A percentile compares a stretch with the other conserved stretches of the same genome.
phyloP scores from a whole-genome alignment of 2,888 invertebrate genomes.

The Zaprionus lineosus region DNA sequence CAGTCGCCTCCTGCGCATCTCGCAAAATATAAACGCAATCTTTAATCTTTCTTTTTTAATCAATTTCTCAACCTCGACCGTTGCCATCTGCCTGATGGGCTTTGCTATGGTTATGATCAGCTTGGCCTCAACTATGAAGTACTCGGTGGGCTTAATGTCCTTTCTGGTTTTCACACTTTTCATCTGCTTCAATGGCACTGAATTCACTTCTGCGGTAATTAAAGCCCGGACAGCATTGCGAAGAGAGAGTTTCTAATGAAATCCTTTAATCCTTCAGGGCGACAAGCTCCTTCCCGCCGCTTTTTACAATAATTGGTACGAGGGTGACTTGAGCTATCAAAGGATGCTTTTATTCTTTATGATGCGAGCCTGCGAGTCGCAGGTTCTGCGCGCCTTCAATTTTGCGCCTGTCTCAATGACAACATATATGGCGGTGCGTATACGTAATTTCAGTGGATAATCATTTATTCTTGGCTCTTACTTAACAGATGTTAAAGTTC shows the following conservation, averaged over 20 bases:
- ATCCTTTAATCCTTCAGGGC: slow-evolving; percentile 61
- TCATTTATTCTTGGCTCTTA: background rate
- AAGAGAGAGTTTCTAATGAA: too few relatives aligned
- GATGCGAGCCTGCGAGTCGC: slow-evolving; percentile 62
- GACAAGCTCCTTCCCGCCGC: slow-evolving; percentile 67
- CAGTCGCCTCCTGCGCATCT: slow-evolving; percentile 55
- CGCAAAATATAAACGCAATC: slow-evolving; percentile 59
- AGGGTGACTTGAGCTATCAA: slow-evolving; percentile 71
- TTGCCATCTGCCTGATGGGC: slow-evolving; percentile 78
- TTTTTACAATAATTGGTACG: slow-evolving; percentile 80
- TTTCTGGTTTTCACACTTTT: slow-evolving; percentile 69
- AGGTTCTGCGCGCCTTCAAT: slow-evolving; percentile 67
- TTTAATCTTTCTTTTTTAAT: slow-evolving; percentile 70
- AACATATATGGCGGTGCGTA: slow-evolving; percentile 75
- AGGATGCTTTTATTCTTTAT: slow-evolving; percentile 75
- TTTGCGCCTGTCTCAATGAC: slow-evolving; percentile 72
- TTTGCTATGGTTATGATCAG: slow-evolving; percentile 71
- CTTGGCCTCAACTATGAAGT: slow-evolving; percentile 53
- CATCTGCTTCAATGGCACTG: slow-evolving; percentile 73
- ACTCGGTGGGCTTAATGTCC: slow-evolving; percentile 63
- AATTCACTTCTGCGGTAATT: slow-evolving; percentile 69
- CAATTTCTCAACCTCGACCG: slow-evolving; percentile 70
- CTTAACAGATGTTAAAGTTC: slow-evolving; percentile 64
- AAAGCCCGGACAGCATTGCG: too few relatives aligned
- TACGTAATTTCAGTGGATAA: background rate